A percentile compares a stretch with the other conserved stretches of the same genome.
Evolutionary conservation across 2,113 vertebrate genomes (phyloP).

Genomic region (Pithys albifrons): DNA sequence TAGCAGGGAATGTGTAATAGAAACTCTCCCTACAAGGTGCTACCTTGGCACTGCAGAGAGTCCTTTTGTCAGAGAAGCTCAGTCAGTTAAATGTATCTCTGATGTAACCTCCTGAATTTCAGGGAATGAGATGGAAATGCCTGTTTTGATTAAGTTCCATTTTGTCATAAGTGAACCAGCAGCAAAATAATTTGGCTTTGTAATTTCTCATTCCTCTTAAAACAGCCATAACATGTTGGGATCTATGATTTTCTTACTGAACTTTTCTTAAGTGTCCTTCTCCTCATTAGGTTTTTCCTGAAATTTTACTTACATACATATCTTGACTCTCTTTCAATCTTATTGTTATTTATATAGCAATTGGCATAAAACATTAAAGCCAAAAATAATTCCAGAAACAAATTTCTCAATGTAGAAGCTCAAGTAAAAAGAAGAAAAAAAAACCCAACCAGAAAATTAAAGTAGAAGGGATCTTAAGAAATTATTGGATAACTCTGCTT

Average conservation of each 20-base stretch:
- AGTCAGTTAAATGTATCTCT: neutral
- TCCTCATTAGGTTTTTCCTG: neutral
- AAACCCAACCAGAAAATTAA: neutral
- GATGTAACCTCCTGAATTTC: neutral
- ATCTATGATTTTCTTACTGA: neutral
- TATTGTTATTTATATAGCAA: neutral
- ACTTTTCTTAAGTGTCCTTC: neutral
- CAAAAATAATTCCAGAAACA: neutral
- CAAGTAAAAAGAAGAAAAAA: neutral
- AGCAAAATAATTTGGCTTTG: neutral
- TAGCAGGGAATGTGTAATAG: neutral
- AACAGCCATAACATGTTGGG: neutral
- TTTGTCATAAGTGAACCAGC: neutral
- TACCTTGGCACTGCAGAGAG: neutral
- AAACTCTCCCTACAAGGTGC: neutral
- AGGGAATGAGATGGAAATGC: neutral
- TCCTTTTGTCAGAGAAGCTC: neutral
- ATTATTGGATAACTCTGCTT: neutral
- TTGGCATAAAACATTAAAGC: neutral
- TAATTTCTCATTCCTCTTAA: neutral
- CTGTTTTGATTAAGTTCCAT: neutral
- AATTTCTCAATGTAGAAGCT: neutral
- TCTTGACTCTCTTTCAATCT: neutral
- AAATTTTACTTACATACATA: neutral
- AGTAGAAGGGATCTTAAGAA: neutral